Percentiles rank a stretch among this genome's conserved stretches.
These are phyloP conservation scores for Toxotes chatareus DNA, from an alignment of 2,113 vertebrate species.

Conservation along the genomic window DNA sequence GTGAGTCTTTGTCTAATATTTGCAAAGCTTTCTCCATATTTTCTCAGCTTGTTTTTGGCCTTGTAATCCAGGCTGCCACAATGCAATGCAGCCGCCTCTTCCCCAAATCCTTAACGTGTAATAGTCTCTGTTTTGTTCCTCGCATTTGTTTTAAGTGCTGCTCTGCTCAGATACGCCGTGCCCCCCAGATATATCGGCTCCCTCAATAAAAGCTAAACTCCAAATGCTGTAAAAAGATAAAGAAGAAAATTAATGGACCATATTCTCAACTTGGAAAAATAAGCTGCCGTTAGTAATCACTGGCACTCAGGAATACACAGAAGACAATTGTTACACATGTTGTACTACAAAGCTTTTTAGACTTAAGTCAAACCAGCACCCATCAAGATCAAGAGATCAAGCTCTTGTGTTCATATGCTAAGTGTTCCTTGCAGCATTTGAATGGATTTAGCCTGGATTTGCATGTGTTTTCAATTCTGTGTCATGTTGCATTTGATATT, in stretches of 20 bases:
- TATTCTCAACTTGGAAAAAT: slow-evolving; percentile 20
- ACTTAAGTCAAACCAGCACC: slow-evolving; percentile 38
- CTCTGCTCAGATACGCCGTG: slow-evolving; percentile 34
- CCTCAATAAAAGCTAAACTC: slow-evolving; percentile 27
- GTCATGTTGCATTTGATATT: slow-evolving; percentile 21
- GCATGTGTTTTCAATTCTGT: slow-evolving; percentile 28
- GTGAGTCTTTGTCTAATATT: slow-evolving; percentile 47
- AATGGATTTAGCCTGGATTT: slow-evolving; percentile 35
- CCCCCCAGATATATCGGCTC: slow-evolving; percentile 36
- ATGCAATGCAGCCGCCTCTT: slow-evolving; percentile 18
- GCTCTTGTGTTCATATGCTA: slow-evolving; percentile 36
- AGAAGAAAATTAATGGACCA: slow-evolving; percentile 32
- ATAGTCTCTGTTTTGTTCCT: slow-evolving; percentile 29
- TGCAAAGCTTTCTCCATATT: slow-evolving; percentile 51
- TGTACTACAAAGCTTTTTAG: slow-evolving; percentile 34
- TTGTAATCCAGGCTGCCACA: slow-evolving; percentile 45
- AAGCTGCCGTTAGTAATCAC: slow-evolving; percentile 38
- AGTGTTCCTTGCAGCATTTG: slow-evolving; percentile 39
- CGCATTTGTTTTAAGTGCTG: slow-evolving; percentile 35
- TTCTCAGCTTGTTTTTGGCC: slow-evolving; percentile 40
- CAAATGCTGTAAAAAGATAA: slow-evolving; percentile 25
- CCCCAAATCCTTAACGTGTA: slow-evolving; percentile 37
- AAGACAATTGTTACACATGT: slow-evolving; percentile 11
- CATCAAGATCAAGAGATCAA: slow-evolving; percentile 48
- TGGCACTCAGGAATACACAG: slow-evolving; percentile 24